A percentile compares a stretch with the other conserved stretches of the same genome.
phyloP scores from a whole-genome alignment of 2,113 vertebrate species.

The Rynchops niger region DNA sequence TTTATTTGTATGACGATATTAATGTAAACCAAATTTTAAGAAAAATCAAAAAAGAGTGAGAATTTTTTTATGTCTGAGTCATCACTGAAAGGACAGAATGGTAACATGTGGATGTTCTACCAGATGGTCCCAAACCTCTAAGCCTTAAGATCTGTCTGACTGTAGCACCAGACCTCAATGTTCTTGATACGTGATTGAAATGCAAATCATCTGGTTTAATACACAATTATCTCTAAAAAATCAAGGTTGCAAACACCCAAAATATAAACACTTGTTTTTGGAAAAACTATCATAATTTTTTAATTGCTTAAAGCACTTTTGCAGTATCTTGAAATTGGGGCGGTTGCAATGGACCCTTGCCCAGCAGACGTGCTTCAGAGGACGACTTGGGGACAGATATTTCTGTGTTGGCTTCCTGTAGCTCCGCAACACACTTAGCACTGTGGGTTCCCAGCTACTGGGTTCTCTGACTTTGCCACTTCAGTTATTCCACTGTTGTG shows the following conservation, averaged over 20 bases:
- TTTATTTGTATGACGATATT: background rate
- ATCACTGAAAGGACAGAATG: background rate
- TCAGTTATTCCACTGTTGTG: background rate
- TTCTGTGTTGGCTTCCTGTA: background rate
- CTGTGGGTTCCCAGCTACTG: background rate
- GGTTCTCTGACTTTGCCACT: background rate
- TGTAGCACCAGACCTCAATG: background rate
- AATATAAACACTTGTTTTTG: background rate
- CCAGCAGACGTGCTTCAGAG: background rate
- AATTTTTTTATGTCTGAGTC: background rate
- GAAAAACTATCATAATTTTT: background rate
- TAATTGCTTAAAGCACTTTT: background rate
- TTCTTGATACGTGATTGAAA: background rate
- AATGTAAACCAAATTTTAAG: background rate
- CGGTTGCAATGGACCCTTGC: background rate
- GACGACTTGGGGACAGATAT: background rate
- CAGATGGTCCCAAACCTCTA: background rate
- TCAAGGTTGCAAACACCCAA: background rate
- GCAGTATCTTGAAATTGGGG: background rate
- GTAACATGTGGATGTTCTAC: background rate
- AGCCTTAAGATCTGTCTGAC: background rate
- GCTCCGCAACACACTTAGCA: accelerated
- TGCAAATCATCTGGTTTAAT: background rate
- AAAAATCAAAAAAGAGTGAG: background rate
- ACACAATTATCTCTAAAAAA: background rate